phyloP scores from a whole-genome alignment of 2,888 invertebrate genomes.

The Lymantria dispar region DNA sequence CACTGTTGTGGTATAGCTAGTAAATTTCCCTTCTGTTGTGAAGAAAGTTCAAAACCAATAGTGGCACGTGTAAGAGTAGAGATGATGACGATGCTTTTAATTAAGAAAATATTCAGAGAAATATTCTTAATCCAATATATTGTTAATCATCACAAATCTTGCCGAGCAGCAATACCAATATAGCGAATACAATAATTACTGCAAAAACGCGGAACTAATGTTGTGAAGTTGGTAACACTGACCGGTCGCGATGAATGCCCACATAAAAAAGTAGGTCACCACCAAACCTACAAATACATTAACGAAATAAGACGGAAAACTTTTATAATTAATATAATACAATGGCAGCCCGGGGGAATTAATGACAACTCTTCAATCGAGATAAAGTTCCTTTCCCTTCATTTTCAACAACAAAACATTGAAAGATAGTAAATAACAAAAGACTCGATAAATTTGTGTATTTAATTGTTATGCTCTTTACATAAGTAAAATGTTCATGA shows the following conservation, averaged over 20 bases:
- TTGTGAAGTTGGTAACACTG: conserved; percentile 43
- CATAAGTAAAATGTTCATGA: background rate
- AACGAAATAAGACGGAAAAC: conserved; percentile 53
- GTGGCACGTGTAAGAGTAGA: too few species aligned
- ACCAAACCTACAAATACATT: conserved; percentile 52
- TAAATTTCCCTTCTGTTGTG: too few species aligned
- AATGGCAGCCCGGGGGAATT: conserved; percentile 40
- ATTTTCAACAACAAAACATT: conserved; percentile 20
- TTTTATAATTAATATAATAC: conserved; percentile 61
- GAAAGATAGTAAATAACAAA: conserved; percentile 14
- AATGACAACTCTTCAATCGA: conserved; percentile 32
- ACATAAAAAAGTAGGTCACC: conserved; percentile 46
- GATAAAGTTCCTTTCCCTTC: conserved; percentile 26
- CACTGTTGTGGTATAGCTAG: too few species aligned
- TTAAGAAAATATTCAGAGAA: too few species aligned
- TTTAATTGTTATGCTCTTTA: conserved; percentile 14
- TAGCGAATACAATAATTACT: conserved; percentile 1
- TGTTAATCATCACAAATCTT: too few species aligned
- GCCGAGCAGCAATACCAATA: background rate
- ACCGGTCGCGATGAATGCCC: conserved; percentile 36
- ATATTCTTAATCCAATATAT: too few species aligned
- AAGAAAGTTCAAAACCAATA: too few species aligned
- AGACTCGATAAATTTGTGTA: conserved; percentile 1
- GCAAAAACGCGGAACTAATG: conserved; percentile 29
- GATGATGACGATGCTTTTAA: too few species aligned